Base-by-base conservation (phyloP, 2,797 vertebrate species). In the Eutrigla gurnardus region DNA sequence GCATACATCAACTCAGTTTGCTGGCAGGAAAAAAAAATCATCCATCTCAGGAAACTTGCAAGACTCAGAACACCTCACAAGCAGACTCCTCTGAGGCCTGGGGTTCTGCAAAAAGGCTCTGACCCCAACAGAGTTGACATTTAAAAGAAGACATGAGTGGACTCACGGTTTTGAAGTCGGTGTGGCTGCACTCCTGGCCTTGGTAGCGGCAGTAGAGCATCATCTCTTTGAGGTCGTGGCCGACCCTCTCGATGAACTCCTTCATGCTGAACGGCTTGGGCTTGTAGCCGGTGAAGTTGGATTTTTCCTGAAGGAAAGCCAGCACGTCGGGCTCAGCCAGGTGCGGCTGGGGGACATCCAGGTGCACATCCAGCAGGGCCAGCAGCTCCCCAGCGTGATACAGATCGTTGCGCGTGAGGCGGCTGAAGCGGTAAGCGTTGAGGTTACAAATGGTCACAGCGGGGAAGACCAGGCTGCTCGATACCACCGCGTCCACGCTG, bases 141-240 rank as follows among this genome's bases (percentile, higher is more conserved):
- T 86, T 80, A 73, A 74, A 81, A 65, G 47, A 52, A 33, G 33
- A 70, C 36, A 42, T 6, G 15, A 46, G 25, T 6, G 15, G 11
- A 98, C 98, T 99, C 93, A 99, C 98, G 5, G 96, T 95, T 96
- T 95, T 96, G 96, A 99, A 99, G 96, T 99, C 98, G 33, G 90
- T 93, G 65, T 96, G 94, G 93, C 88, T 95, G 71, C 98, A 99
- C 80, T 98, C 97, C 83, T 97, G 96, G 33, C 98, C 98, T 83
- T 97, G 96, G 92, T 96, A 99, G 82, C 97, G 97, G 90, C 98
- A 99, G 90, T 97, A 98, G 9, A 99, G 95, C 96, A 99, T 96
- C 98, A 99, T 99, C 86, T 99, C 98, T 88, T 96, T 95, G 74
- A 99, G 94, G 92, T 98, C 97, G 0, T 99, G 98, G 74, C 98